Conservation (phyloP, 2,113 vertebrate species). For the Tragelaphus scriptus region DNA sequence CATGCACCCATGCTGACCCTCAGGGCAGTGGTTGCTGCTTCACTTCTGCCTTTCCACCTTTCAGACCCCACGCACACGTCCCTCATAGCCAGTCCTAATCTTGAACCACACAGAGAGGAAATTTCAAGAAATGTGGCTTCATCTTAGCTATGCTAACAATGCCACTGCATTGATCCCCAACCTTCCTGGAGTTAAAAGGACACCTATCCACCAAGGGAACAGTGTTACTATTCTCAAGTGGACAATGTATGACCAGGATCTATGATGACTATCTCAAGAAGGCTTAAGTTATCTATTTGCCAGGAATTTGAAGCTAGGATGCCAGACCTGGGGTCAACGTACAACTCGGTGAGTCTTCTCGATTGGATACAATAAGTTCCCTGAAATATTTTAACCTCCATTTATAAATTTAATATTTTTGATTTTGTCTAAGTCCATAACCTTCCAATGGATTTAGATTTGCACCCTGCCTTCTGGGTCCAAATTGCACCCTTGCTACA, state of each 20-base stretch:
- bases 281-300: not conserved
- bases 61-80: not conserved
- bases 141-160: not conserved
- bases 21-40: not conserved
- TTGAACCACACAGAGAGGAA: not conserved
- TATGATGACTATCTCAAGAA: not conserved
- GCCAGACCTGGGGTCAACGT: not conserved
- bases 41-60: not conserved
- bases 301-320: not conserved
- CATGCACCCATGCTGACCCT: not conserved
- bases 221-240: not conserved
- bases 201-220: not conserved
- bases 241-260: not conserved
- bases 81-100: not conserved
- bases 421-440: not conserved
- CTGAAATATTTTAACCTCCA: not conserved
- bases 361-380: not conserved
- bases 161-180: not conserved
- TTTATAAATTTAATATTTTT: not conserved
- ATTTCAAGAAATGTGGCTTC: not conserved
- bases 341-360: not conserved
- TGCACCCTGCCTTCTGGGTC: not conserved
- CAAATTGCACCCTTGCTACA: not conserved
- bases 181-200: not conserved
- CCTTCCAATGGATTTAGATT: not conserved